A percentile compares a stretch with the other conserved stretches of the same genome.
phyloP scores from a whole-genome alignment of 2,113 vertebrate genomes.

The Epinephelus fuscoguttatus region DNA sequence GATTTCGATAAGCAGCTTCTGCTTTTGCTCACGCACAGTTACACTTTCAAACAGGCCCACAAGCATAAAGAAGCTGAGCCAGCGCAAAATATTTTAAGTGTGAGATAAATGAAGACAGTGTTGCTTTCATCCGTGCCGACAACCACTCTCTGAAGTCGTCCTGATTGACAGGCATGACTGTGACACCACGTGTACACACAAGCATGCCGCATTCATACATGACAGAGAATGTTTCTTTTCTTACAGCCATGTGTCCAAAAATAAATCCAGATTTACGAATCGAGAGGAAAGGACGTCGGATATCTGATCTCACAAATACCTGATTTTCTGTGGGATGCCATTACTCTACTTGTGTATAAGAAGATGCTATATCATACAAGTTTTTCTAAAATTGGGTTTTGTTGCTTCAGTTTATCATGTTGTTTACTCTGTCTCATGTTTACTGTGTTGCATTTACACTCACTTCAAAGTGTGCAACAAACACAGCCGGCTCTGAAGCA shows the following conservation, averaged over 20 bases:
- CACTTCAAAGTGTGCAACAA: conserved; percentile 4
- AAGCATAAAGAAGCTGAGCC: conserved; percentile 26
- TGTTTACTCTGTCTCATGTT: neutral
- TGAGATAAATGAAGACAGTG: conserved; percentile 47
- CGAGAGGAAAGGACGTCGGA: neutral
- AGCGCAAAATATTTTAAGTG: conserved; percentile 76
- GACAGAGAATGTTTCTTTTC: neutral
- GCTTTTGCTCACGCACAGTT: conserved; percentile 48
- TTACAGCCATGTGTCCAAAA: neutral
- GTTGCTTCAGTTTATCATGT: neutral
- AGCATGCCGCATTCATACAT: neutral
- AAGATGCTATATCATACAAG: too few species aligned
- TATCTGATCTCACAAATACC: neutral
- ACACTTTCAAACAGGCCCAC: conserved; percentile 39
- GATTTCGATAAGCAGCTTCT: conserved; percentile 65
- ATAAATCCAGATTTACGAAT: neutral
- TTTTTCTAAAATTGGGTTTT: neutral
- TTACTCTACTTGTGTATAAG: neutral
- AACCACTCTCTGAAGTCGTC: conserved; percentile 26
- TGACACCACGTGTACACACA: neutral
- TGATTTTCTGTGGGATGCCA: neutral
- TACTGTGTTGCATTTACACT: neutral
- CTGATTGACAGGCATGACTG: conserved; percentile 16
- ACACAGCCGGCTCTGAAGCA: neutral
- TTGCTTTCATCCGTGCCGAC: conserved; percentile 60